Conservation (phyloP, 2,113 vertebrate species). For the Brevimyrus niger region DNA sequence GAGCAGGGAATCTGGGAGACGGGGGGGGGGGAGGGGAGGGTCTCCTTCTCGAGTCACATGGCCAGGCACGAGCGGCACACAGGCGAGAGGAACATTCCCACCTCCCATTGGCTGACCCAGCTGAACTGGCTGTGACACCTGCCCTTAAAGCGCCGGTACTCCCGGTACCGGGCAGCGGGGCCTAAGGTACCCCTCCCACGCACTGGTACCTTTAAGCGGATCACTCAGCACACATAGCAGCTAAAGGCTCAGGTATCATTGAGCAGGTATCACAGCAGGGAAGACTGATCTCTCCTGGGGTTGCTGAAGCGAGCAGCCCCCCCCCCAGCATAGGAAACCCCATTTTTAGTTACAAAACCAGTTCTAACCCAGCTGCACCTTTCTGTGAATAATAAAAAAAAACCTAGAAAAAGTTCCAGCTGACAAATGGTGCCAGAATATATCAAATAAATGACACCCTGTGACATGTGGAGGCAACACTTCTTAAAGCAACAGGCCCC, state of each 20-base stretch:
- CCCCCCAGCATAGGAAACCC: not conserved
- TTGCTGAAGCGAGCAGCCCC: not conserved
- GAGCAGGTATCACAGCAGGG: not conserved
- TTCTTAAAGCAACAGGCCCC: not conserved
- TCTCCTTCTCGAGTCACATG: constrained; percentile 3
- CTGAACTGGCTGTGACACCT: not conserved
- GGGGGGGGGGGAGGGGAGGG: too few species aligned
- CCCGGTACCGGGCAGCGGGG: not conserved
- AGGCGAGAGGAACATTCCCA: not conserved
- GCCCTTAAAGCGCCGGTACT: not conserved
- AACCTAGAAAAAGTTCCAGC: not conserved
- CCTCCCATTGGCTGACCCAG: not conserved
- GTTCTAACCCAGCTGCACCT: not conserved
- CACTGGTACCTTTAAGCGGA: not conserved
- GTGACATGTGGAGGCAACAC: not conserved
- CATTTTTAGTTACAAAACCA: not conserved
- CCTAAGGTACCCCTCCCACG: not conserved
- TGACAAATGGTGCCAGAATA: not conserved
- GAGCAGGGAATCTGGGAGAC: not conserved
- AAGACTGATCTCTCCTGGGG: not conserved
- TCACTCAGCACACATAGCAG: not conserved
- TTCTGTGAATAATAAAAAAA: not conserved
- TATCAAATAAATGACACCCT: not conserved
- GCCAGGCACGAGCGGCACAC: not conserved
- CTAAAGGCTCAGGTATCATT: not conserved